A percentile compares a stretch with the other conserved stretches of the same genome.
Conservation (phyloP, 1,140 invertebrate genomes). For the Cydia strobilella region DNA sequence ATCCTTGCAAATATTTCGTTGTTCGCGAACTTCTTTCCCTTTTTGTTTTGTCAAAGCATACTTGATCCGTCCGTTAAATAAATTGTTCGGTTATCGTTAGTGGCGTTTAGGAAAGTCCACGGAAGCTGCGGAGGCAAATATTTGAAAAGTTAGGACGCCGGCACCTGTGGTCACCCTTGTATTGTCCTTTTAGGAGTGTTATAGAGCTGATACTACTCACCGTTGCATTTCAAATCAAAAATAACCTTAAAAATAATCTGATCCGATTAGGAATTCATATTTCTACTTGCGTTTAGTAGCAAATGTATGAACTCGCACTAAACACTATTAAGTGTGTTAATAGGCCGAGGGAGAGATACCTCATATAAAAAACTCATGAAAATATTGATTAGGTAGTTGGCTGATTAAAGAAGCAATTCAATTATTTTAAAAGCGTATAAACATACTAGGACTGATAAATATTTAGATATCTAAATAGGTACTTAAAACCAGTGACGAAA, state of each 20-base stretch:
- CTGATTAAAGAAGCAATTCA: no score
- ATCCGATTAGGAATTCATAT: no score
- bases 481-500: no score
- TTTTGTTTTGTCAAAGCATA: constrained; percentile 77
- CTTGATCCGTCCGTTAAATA: constrained; percentile 74
- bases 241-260: neutral
- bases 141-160: constrained; percentile 67
- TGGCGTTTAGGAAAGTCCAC: constrained; percentile 58
- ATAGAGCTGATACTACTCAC: constrained; percentile 41
- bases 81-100: constrained; percentile 69
- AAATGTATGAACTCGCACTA: no score
- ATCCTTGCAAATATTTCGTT: constrained; percentile 55
- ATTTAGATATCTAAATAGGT: no score
- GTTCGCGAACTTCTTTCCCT: constrained; percentile 52
- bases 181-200: constrained; percentile 57
- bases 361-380: no score
- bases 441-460: no score
- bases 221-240: neutral
- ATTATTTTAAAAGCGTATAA: no score
- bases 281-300: no score
- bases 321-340: no score
- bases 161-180: constrained; percentile 72
- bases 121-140: constrained; percentile 71
- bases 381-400: no score
- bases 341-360: no score